Base-by-base conservation (phyloP, 2,888 invertebrate genomes). In the Galerucella calmariensis region DNA sequence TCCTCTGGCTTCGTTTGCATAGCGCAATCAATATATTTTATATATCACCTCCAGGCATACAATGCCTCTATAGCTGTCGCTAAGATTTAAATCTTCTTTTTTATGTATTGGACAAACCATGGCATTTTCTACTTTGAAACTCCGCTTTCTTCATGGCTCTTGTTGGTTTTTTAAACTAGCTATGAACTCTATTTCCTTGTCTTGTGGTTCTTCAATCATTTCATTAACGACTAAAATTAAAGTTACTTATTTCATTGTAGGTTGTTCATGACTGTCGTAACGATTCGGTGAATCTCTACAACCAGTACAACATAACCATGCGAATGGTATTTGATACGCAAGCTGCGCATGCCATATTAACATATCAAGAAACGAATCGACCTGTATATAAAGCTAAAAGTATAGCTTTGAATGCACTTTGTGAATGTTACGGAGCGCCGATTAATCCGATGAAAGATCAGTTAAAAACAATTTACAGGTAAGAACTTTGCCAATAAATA, bases 341-440 rank as follows among this genome's bases (percentile, higher is more conserved):
- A 80, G 86, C 87, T 53, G 97, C 97, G 59, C 96, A 98, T 87
- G 95, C 97, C 70, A 94, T 98, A 12, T 88, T 98, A 67, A 96
- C 97, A 84, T 94, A 93, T 84, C 97, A 97, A 88, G 95, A 96
- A 83, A 95, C 94, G 75, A 93, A 94, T 76, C 94, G 95, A 82
- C 97, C 97, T 51, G 95, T 97, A 68, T 96, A 97, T 86, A 98
- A 98, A 89, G 96, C 97, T 69, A 97, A 97, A 88, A 96, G 96
- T 86, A 93, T 97, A 66, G 96, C 96, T 81, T 89, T 98, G 74
- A 96, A 97, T 89, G 95, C 97, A 70, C 89, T 98, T 71, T 97
- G 97, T 87, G 95, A 97, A 87, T 90, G 93, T 78, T 96, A 97
- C 86, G 94, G 94, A 84, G 95, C 95, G 66, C 94, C 95, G 0